phyloP scores from a whole-genome alignment of 2,797 vertebrate species.

The Falco rusticolus region DNA sequence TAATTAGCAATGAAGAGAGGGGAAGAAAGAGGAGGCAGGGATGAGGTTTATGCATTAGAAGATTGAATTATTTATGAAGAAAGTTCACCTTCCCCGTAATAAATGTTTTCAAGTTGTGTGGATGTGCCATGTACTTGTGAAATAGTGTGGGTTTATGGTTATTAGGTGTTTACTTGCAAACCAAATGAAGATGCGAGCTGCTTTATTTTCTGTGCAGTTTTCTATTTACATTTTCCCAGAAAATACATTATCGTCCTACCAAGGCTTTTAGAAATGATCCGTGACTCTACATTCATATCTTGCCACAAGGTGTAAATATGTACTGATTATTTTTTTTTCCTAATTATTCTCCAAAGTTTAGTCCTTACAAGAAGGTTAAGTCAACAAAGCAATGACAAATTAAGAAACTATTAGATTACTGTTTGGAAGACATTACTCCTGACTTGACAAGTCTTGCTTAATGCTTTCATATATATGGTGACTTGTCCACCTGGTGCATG shows the following conservation, averaged over 20 bases:
- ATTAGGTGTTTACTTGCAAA: neutral
- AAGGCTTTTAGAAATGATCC: neutral
- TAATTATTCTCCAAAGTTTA: neutral
- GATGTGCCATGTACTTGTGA: neutral
- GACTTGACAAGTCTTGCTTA: neutral
- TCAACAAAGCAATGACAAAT: neutral
- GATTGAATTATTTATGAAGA: neutral
- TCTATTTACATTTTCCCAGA: neutral
- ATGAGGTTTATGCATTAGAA: neutral
- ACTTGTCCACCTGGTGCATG: neutral
- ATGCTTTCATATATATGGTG: neutral
- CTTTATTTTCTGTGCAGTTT: neutral
- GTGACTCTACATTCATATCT: neutral
- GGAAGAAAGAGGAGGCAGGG: neutral
- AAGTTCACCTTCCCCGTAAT: neutral
- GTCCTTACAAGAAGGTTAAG: neutral
- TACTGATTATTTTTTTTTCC: neutral
- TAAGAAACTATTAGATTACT: neutral
- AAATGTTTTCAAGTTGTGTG: neutral
- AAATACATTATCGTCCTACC: neutral
- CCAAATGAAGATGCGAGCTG: neutral
- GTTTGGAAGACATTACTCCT: neutral
- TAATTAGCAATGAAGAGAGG: neutral
- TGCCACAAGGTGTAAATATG: neutral
- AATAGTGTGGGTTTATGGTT: neutral